Conservation (phyloP, 2,113 vertebrate genomes). For the Sphaerodactylus townsendi region DNA sequence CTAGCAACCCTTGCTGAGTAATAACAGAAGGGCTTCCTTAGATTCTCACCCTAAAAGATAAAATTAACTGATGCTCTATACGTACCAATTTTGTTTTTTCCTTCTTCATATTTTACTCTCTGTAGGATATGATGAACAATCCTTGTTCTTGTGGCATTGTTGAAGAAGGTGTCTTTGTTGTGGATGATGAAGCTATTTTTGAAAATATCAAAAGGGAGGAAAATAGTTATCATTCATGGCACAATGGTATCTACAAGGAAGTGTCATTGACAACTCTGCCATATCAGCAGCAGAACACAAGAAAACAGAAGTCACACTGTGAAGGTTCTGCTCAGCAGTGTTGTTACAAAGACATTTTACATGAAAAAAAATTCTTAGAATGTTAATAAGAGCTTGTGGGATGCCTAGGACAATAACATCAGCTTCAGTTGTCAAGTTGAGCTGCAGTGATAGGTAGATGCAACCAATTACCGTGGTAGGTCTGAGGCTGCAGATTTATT, state of each 20-base stretch:
- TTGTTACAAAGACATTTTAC: neutral
- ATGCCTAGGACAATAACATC: neutral
- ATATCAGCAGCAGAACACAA: neutral
- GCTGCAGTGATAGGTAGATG: neutral
- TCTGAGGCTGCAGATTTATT: neutral
- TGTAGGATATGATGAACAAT: conserved; percentile 95
- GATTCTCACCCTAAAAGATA: neutral
- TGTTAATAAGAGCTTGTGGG: neutral
- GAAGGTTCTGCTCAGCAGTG: neutral
- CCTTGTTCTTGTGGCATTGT: conserved; percentile 91
- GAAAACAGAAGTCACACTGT: conserved; percentile 7
- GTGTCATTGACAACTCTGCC: conserved; percentile 13
- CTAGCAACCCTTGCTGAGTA: neutral
- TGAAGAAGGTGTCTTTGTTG: conserved; percentile 97
- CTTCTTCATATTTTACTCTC: conserved; percentile 94
- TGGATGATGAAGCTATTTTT: conserved; percentile 91
- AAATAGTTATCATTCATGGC: neutral
- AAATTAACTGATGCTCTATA: neutral
- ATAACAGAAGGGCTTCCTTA: neutral
- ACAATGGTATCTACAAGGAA: neutral
- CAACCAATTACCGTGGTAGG: neutral
- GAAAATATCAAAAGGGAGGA: conserved; percentile 57
- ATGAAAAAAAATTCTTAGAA: neutral
- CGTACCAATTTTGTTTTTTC: conserved; percentile 94
- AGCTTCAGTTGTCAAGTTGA: neutral